Evolutionary conservation across 2,797 vertebrate species (phyloP).

Genomic region (Chaunax sp.): DNA sequence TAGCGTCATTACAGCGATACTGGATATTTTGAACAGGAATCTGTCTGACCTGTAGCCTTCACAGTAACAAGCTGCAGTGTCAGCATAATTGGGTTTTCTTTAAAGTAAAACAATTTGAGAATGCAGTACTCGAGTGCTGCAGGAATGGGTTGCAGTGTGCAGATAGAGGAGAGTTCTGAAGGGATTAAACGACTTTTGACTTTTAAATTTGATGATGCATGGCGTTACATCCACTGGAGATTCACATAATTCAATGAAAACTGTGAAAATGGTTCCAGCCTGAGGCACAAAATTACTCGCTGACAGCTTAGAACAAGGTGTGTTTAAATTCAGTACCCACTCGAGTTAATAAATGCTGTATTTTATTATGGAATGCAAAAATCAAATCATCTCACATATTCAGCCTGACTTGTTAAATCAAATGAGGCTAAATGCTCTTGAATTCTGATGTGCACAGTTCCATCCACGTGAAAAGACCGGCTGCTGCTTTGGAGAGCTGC

Average conservation of each 20-base stretch:
- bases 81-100: not conserved
- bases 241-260: not conserved
- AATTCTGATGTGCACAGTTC: no score
- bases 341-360: not conserved
- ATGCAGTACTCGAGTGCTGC: not conserved
- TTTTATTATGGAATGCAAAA: not conserved
- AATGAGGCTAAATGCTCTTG: conserved; percentile 14
- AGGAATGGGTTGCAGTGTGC: not conserved
- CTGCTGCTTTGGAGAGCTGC: not conserved
- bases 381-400: not conserved
- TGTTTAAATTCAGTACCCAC: not conserved
- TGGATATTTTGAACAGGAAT: not conserved
- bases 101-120: not conserved
- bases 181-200: no score
- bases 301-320: not conserved
- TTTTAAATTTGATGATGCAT: no score
- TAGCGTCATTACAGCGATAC: not conserved
- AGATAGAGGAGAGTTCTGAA: not conserved
- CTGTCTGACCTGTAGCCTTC: not conserved
- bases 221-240: no score
- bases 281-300: no score
- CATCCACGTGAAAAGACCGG: not conserved
- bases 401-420: conserved; percentile 1
- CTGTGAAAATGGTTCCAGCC: not conserved
- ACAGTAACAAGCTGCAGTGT: not conserved